These are phyloP conservation scores for Sternotherus odoratus DNA, from an alignment of 2,797 vertebrate genomes.

Conservation along the genomic window DNA sequence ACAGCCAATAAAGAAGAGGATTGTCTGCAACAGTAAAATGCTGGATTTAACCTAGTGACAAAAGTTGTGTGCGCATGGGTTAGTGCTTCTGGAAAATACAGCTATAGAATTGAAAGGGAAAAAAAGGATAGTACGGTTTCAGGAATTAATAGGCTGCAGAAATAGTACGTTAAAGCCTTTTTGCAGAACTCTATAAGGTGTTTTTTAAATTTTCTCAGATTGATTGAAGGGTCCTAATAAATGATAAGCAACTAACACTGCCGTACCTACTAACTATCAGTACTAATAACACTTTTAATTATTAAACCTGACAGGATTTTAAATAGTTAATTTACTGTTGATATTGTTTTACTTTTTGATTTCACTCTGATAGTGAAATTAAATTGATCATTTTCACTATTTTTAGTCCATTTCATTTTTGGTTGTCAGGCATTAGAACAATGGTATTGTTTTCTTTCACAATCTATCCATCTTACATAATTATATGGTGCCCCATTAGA, in stretches of 20 bases:
- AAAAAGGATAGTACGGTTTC: slow-evolving; percentile 45
- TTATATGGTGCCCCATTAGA: background rate
- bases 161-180: slow-evolving; percentile 45
- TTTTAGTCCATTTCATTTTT: background rate
- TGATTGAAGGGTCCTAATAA: slow-evolving; percentile 30
- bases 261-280: background rate
- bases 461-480: background rate
- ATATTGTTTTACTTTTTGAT: background rate
- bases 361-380: background rate
- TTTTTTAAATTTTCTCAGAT: background rate
- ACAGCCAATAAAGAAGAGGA: slow-evolving; percentile 72
- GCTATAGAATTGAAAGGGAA: background rate
- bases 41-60: slow-evolving; percentile 55
- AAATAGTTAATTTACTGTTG: background rate
- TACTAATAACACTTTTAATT: background rate
- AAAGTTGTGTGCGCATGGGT: background rate
- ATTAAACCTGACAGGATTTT: rapidly evolving
- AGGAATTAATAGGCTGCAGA: slow-evolving; percentile 14
- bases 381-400: background rate
- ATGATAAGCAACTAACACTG: background rate
- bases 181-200: slow-evolving; percentile 1
- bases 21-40: slow-evolving; percentile 52
- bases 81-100: background rate
- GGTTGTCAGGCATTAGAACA: background rate
- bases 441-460: background rate